phyloP scores from a whole-genome alignment of 2,797 vertebrate species.

The Moxostoma hubbsi region DNA sequence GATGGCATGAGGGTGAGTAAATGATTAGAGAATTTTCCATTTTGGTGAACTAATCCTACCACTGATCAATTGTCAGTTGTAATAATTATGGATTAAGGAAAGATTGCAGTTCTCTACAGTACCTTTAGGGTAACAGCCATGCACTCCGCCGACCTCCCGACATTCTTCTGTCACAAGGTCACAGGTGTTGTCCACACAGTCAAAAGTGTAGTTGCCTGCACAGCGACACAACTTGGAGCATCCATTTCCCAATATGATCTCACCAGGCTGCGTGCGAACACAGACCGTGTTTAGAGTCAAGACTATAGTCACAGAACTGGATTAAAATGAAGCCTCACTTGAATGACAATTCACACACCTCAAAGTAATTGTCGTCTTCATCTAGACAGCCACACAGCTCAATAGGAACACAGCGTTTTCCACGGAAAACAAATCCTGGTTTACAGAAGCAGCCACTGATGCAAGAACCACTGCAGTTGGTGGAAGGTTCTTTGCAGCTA shows the following conservation, averaged over 20 bases:
- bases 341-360: slow-evolving; percentile 64
- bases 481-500: slow-evolving; percentile 74
- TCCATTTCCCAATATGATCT: slow-evolving; percentile 72
- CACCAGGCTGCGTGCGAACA: slow-evolving; percentile 63
- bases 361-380: slow-evolving; percentile 73
- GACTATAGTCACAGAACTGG: neutral
- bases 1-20: too few species aligned
- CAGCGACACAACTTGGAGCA: slow-evolving; percentile 77
- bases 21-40: too few species aligned
- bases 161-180: slow-evolving; percentile 75
- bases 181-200: slow-evolving; percentile 78
- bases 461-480: slow-evolving; percentile 75
- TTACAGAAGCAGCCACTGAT: slow-evolving; percentile 78
- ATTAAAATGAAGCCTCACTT: neutral
- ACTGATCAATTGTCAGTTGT: too few species aligned
- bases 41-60: too few species aligned
- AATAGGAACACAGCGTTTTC: slow-evolving; percentile 69
- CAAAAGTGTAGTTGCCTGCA: slow-evolving; percentile 77
- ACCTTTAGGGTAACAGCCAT: slow-evolving; percentile 80
- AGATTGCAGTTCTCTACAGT: neutral
- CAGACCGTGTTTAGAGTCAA: neutral
- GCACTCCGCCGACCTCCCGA: slow-evolving; percentile 67
- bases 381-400: slow-evolving; percentile 79
- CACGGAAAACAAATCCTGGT: slow-evolving; percentile 77
- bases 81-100: too few species aligned